Base-by-base conservation (phyloP, 2,797 vertebrate genomes). In the Onychomys torridus region DNA sequence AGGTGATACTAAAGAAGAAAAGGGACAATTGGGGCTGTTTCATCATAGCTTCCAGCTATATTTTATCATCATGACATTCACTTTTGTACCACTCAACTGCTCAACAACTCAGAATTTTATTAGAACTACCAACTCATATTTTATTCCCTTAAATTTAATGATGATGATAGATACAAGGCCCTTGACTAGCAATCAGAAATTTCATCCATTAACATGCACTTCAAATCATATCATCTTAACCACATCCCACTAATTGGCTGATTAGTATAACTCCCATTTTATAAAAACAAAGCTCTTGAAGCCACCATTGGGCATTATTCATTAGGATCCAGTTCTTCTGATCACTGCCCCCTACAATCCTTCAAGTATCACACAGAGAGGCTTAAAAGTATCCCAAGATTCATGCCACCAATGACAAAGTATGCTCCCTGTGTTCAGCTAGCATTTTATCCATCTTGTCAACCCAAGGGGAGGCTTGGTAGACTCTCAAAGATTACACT, bases 241-340 rank as follows among this genome's bases (percentile, higher is more conserved):
- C 46, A 86, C 34, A 17, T 86, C 34, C 63, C 84, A 37, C 63
- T 86, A 86, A 86, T 2, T 0, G 65, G 65, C 65, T 86, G 84
- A 86, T 86, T 86, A 86, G 84, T 55, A 49, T 37, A 86, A 69
- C 34, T 52, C 46, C 46, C 65, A 27, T 86, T 25, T 69, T 69
- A 69, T 69, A 69, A 86, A 86, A 86, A 86, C 84, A 86, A 69
- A 69, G 65, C 84, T 86, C 84, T 86, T 69, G 84, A 86, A 55
- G 46, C 21, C 46, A 86, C 63, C 23, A 17, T 14, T 86, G 84
- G 65, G 23, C 84, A 69, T 86, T 69, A 86, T 52, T 86, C 84
- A 86, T 86, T 69, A 86, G 46, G 46, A 52, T 8, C 32, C 34
- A 69, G 46, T 69, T 49, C 65, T 69, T 69, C 67, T 69, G 84